phyloP scores from a whole-genome alignment of 1,140 invertebrate genomes.

The Anadara kagoshimensis region DNA sequence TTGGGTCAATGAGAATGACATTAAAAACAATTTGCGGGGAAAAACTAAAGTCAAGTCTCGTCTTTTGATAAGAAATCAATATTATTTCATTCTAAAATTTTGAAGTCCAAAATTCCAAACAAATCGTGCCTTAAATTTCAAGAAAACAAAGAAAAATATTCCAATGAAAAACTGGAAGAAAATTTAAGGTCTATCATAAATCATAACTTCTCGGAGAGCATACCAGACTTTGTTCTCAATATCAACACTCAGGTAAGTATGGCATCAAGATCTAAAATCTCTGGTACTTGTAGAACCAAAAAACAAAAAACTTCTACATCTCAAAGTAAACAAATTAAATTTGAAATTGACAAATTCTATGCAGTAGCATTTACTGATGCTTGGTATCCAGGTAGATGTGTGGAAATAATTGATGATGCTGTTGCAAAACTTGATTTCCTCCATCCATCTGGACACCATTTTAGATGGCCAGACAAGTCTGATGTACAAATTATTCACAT shows the following conservation, averaged over 20 bases:
- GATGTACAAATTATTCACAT: background rate
- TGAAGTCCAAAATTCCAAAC: slow-evolving; percentile 1
- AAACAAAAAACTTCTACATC: too few species aligned
- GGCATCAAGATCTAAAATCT: too few species aligned
- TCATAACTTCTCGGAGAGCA: background rate
- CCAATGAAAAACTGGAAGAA: background rate
- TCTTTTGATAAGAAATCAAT: background rate
- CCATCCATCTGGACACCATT: background rate
- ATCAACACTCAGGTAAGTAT: too few species aligned
- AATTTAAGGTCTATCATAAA: background rate
- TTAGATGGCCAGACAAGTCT: background rate
- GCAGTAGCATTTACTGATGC: background rate
- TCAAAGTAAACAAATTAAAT: too few species aligned
- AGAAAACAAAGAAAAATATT: background rate
- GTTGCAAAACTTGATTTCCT: background rate
- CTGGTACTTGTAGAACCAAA: too few species aligned
- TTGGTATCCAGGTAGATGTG: slow-evolving; percentile 5
- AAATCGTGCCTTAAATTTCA: background rate
- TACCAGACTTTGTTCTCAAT: background rate
- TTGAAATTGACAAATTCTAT: background rate
- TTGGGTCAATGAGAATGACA: background rate
- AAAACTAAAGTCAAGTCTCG: background rate
- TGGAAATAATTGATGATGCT: background rate
- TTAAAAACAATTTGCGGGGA: background rate
- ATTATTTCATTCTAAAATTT: background rate